Conservation (phyloP, 2,797 vertebrate species). For the Fistularia tabacaria region DNA sequence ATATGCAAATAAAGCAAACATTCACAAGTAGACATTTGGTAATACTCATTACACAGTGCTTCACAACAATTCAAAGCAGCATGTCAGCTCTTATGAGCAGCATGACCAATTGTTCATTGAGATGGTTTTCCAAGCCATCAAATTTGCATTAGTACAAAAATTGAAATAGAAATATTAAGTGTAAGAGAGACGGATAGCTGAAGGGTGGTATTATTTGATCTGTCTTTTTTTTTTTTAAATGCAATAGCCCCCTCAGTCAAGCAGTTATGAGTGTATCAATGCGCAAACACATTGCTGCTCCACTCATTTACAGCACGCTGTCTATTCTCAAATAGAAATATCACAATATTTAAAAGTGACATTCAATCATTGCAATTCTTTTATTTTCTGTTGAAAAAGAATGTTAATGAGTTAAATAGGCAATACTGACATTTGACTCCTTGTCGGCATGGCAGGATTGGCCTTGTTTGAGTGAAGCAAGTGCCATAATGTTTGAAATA, state of each 20-base stretch:
- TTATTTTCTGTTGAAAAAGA: slow-evolving; percentile 34
- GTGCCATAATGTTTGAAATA: too few species aligned
- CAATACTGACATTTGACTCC: slow-evolving; percentile 13
- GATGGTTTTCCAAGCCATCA: slow-evolving; percentile 48
- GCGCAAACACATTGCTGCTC: slow-evolving; percentile 51
- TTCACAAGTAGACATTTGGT: slow-evolving; percentile 5
- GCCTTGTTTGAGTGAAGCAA: slow-evolving; percentile 21
- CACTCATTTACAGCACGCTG: slow-evolving; percentile 52
- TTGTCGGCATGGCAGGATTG: too few species aligned
- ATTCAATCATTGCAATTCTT: slow-evolving; percentile 56
- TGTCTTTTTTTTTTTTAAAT: slow-evolving; percentile 44
- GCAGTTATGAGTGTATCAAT: slow-evolving; percentile 64
- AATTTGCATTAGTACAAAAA: slow-evolving; percentile 44
- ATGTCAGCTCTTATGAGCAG: slow-evolving; percentile 24
- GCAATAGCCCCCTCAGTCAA: slow-evolving; percentile 40
- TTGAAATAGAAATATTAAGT: slow-evolving; percentile 49
- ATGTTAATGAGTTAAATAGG: slow-evolving; percentile 52
- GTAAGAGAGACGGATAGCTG: slow-evolving; percentile 49
- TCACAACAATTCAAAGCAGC: slow-evolving; percentile 24
- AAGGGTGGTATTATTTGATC: slow-evolving; percentile 38
- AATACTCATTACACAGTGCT: slow-evolving; percentile 17
- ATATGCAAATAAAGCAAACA: slow-evolving; percentile 18
- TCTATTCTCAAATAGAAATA: slow-evolving; percentile 46
- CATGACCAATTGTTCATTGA: slow-evolving; percentile 43
- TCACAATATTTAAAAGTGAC: slow-evolving; percentile 58